phyloP scores from a whole-genome alignment of 2,797 vertebrate genomes.

The Eospalax fontanierii region DNA sequence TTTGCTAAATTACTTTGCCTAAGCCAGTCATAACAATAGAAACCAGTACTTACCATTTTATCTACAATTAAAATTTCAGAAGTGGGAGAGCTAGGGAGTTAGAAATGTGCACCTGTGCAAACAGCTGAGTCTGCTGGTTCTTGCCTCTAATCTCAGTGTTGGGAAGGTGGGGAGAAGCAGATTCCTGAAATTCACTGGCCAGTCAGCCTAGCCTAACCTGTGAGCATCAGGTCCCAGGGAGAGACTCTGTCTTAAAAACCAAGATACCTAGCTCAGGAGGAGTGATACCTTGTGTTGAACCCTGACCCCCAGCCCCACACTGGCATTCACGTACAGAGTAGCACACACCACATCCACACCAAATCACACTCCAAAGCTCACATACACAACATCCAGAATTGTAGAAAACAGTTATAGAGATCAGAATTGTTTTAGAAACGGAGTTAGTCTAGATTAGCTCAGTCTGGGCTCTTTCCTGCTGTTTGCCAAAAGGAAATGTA shows the following conservation, averaged over 20 bases:
- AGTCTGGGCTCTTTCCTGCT: not conserved
- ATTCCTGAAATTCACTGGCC: too few relatives aligned
- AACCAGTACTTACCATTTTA: not conserved
- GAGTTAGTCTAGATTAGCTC: not conserved
- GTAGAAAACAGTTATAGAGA: not conserved
- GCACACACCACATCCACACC: not conserved
- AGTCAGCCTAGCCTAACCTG: too few relatives aligned
- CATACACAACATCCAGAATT: not conserved
- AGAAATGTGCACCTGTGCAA: not conserved
- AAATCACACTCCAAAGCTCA: not conserved
- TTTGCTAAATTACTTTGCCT: conserved; percentile 48
- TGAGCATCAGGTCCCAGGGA: too few relatives aligned
- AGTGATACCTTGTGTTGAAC: not conserved
- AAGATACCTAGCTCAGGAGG: too few relatives aligned
- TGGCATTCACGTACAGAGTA: too few relatives aligned
- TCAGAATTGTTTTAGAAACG: not conserved
- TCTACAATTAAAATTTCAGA: not conserved
- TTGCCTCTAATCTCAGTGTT: too few relatives aligned
- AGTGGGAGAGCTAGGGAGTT: not conserved
- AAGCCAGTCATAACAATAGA: not conserved
- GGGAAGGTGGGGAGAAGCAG: too few relatives aligned
- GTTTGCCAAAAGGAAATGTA: not conserved
- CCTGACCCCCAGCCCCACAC: too few relatives aligned
- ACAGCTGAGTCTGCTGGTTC: not conserved
- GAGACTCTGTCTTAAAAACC: too few relatives aligned